These are phyloP conservation scores for Atlantisia rogersi DNA, from an alignment of 2,113 vertebrate species.

Conservation along the genomic window DNA sequence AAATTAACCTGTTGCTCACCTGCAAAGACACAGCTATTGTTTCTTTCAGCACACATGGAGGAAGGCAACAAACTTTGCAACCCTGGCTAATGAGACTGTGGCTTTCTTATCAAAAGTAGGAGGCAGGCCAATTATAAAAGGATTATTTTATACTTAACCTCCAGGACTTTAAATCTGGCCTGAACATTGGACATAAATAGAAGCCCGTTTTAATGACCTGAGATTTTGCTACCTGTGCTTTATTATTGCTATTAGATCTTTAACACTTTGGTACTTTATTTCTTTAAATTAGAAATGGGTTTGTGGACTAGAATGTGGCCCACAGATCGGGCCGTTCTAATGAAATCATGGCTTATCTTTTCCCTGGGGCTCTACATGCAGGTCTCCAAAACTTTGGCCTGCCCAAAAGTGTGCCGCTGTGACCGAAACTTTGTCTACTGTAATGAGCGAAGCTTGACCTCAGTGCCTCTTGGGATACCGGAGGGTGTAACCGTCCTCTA, in stretches of 20 bases:
- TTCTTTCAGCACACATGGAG: conserved; percentile 74
- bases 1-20: conserved; percentile 72
- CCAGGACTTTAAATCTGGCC: conserved; percentile 14
- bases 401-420: conserved; percentile 94
- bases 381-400: conserved; percentile 81
- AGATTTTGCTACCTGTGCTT: conserved; percentile 55
- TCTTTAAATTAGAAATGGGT: conserved; percentile 88
- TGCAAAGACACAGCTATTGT: conserved; percentile 49
- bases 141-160: conserved; percentile 70
- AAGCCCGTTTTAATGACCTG: conserved; percentile 60
- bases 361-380: conserved; percentile 89
- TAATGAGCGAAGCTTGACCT: conserved; percentile 97
- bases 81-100: conserved; percentile 76
- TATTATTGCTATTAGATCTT: conserved; percentile 42
- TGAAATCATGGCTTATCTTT: conserved; percentile 90
- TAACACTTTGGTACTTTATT: conserved; percentile 59
- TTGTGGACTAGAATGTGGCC: conserved; percentile 84
- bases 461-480: conserved; percentile 97
- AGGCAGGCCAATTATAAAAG: conserved; percentile 72
- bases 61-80: conserved; percentile 77
- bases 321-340: conserved; percentile 85
- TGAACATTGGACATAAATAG: conserved; percentile 63
- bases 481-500: conserved; percentile 95
- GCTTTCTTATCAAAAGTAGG: conserved; percentile 67
- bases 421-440: conserved; percentile 96